A percentile compares a stretch with the other conserved stretches of the same genome.
Conservation (phyloP, 2,888 invertebrate genomes). For the Muscina levida region DNA sequence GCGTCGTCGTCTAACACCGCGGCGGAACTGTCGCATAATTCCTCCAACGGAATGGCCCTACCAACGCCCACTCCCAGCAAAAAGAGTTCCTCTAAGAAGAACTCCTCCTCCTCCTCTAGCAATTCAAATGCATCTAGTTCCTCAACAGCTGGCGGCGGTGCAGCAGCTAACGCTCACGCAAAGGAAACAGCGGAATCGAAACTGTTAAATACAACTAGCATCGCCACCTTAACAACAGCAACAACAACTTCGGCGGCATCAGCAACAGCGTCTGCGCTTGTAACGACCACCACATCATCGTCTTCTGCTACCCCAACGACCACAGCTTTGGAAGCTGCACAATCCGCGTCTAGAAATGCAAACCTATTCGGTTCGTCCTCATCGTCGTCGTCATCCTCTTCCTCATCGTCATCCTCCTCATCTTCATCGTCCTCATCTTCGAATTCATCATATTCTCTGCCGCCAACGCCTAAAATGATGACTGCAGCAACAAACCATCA, state of each 20-base stretch:
- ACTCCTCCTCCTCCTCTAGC: constrained; percentile 49
- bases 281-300: constrained; percentile 29
- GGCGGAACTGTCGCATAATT: constrained; percentile 59
- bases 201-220: constrained; percentile 35
- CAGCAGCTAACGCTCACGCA: constrained; percentile 8
- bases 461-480: constrained; percentile 72
- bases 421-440: constrained; percentile 74
- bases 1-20: constrained; percentile 58
- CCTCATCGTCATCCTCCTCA: constrained; percentile 63
- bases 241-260: constrained; percentile 11
- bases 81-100: constrained; percentile 60
- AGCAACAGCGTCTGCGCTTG: not conserved
- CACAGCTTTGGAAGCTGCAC: constrained; percentile 41
- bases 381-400: constrained; percentile 60
- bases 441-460: constrained; percentile 76
- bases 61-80: constrained; percentile 47
- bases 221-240: constrained; percentile 26
- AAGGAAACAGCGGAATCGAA: constrained; percentile 49
- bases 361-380: constrained; percentile 55
- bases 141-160: constrained; percentile 40
- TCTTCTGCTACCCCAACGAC: constrained; percentile 14
- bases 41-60: constrained; percentile 43
- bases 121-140: constrained; percentile 52
- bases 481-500: not conserved
- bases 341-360: constrained; percentile 44